Evolutionary conservation across 2,113 vertebrate species (phyloP), one percentile per base, ranked within the genome.

Genomic region (Capreolus pygargus): DNA sequence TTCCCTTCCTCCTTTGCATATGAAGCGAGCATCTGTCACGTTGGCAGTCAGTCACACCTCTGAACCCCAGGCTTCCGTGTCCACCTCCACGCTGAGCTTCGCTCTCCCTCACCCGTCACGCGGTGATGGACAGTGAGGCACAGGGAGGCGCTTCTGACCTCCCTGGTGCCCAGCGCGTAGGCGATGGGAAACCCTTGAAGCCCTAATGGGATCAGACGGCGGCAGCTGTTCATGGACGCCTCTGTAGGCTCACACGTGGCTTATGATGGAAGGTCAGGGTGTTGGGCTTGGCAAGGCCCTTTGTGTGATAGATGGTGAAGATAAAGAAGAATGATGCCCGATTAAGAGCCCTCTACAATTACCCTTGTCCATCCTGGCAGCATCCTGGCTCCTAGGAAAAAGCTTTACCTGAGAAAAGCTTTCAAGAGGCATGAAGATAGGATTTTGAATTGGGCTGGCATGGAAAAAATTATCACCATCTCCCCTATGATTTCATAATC

Each of bases 1-100:
- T 88, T 25, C 27, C 28, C 58, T 91, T 86, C 64, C 74, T 96
- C 60, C 47, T 97, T 98, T 97, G 74, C 94, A 95, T 97, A 87
- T 97, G 94, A 96, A 96, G 92, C 67, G n/a, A 50, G 16, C 81
- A 64, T 96, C 95, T 97, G 97, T 97, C 95, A 86, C 47, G 17
- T 33, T 95, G 92, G 79, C 86, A 91, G 39, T 94, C 86, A 92
- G 15, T 95, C 70, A n/a, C 54, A 86, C 1, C 9, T 79, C 21
- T 50, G 82, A 92, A 55, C 28, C 76, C 81, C 0, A 1, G 67
- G 79, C 61, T 94, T 97, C 79, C 27, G 85, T 82, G 45, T 55
- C 45, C 52, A 21, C 45, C 6, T 2, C 21, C 43, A n/a, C 47
- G 91, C 4, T 0, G 17, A 28, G 4, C 85, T 57, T 10, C 61